Conservation (phyloP, 2,797 vertebrate species). For the Coccyzus lansbergi region DNA sequence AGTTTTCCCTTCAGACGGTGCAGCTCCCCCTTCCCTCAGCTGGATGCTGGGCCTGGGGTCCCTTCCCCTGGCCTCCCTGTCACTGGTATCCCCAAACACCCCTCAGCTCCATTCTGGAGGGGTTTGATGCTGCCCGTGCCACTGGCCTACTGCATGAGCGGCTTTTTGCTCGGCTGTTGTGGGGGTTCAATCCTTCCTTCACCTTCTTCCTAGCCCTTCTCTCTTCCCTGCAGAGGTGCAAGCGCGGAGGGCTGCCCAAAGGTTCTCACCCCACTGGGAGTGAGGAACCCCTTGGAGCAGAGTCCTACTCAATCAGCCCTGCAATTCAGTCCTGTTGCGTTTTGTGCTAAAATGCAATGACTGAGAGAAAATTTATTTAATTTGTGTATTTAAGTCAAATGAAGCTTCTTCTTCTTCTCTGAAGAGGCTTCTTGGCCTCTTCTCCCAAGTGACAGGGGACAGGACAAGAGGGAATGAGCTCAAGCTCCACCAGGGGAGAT, state of each 20-base stretch:
- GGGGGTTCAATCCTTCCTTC: not conserved
- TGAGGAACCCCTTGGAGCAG: fast-evolving
- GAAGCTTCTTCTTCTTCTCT: not conserved
- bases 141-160: not conserved
- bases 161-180: fast-evolving
- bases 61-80: not conserved
- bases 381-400: not conserved
- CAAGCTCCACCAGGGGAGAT: too few relatives aligned
- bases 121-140: not conserved
- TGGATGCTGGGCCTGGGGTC: not conserved
- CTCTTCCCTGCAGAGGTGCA: not conserved
- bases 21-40: not conserved
- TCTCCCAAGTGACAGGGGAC: too few relatives aligned
- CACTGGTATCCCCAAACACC: fast-evolving
- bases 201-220: not conserved
- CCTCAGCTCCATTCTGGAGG: not conserved
- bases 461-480: too few relatives aligned
- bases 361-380: not conserved
- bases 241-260: not conserved
- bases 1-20: not conserved
- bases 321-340: fast-evolving
- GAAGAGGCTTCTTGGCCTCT: too few relatives aligned
- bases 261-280: not conserved
- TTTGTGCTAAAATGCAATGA: not conserved
- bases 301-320: not conserved